Percentiles rank a stretch among this genome's conserved stretches.
Evolutionary conservation across 2,113 vertebrate species (phyloP).

Genomic region (Sturnus vulgaris): DNA sequence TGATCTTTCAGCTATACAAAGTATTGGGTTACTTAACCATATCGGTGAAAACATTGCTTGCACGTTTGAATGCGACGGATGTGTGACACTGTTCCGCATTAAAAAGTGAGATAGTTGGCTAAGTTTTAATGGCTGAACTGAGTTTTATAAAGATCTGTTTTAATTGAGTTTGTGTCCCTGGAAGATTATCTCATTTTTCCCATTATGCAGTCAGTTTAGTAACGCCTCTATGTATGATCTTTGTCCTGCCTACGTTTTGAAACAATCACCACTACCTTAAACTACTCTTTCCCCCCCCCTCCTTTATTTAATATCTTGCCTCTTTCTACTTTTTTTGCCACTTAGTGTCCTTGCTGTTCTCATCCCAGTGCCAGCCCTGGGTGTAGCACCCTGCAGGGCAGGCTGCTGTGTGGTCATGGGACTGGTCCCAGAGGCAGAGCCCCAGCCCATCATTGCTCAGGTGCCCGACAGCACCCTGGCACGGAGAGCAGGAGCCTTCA

Average conservation of each 20-base stretch:
- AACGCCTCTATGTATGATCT: not conserved
- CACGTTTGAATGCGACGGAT: not conserved
- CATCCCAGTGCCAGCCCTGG: not conserved
- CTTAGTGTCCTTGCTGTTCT: not conserved
- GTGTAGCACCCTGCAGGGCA: not conserved
- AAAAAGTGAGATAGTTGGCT: conserved; percentile 30
- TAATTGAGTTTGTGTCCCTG: not conserved
- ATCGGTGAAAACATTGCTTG: conserved; percentile 45
- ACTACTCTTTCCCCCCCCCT: not conserved
- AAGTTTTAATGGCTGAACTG: conserved; percentile 27
- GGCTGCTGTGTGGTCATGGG: not conserved
- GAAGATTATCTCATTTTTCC: not conserved
- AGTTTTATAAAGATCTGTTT: conserved; percentile 16
- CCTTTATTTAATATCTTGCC: not conserved
- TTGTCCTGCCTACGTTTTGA: not conserved
- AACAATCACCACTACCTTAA: not conserved
- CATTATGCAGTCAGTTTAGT: not conserved
- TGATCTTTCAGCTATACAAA: conserved; percentile 64
- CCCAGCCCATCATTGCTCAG: not conserved
- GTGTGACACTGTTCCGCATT: not conserved
- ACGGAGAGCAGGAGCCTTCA: not conserved
- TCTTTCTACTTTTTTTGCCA: not conserved
- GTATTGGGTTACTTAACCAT: conserved; percentile 62
- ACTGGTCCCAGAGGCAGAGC: not conserved
- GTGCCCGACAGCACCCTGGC: rapidly evolving